Evolutionary conservation across 2,113 vertebrate species (phyloP).

Genomic region (Channa maculata): DNA sequence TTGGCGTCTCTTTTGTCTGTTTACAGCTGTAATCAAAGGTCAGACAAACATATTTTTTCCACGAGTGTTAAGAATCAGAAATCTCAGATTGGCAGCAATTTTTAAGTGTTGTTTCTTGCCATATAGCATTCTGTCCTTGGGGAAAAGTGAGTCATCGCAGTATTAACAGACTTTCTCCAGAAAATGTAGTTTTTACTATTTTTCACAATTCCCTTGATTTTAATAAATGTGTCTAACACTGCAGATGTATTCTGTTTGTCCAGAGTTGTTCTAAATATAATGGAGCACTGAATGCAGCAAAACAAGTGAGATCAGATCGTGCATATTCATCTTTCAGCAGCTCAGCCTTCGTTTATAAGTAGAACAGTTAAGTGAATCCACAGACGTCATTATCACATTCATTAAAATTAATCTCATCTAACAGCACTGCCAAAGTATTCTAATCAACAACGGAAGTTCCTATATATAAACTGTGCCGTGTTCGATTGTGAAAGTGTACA

Average conservation of each 20-base stretch:
- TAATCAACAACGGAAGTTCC: conserved; percentile 29
- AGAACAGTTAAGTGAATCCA: neutral
- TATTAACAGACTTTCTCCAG: conserved; percentile 1
- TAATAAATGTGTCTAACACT: conserved; percentile 28
- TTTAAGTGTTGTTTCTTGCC: neutral
- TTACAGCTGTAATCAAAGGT: conserved; percentile 7
- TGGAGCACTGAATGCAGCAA: conserved; percentile 34
- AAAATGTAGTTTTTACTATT: conserved; percentile 15
- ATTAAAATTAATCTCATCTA: conserved; percentile 17
- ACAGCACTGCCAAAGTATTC: conserved; percentile 7
- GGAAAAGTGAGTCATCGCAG: conserved; percentile 33
- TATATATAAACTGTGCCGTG: conserved; percentile 18
- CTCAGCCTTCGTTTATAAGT: conserved; percentile 22
- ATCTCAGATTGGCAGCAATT: neutral
- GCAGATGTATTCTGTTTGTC: conserved; percentile 35
- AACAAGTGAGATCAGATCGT: conserved; percentile 44
- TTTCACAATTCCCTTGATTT: conserved; percentile 17
- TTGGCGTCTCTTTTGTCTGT: neutral
- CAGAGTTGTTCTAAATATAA: conserved; percentile 34
- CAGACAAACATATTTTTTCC: conserved; percentile 10
- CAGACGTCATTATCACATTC: conserved; percentile 30
- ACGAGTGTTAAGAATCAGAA: neutral
- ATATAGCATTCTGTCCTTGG: conserved; percentile 4
- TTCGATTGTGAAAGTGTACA: neutral
- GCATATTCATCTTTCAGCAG: conserved; percentile 51